Evolutionary conservation across 2,113 vertebrate genomes (phyloP).

Genomic region (Myocastor coypus): DNA sequence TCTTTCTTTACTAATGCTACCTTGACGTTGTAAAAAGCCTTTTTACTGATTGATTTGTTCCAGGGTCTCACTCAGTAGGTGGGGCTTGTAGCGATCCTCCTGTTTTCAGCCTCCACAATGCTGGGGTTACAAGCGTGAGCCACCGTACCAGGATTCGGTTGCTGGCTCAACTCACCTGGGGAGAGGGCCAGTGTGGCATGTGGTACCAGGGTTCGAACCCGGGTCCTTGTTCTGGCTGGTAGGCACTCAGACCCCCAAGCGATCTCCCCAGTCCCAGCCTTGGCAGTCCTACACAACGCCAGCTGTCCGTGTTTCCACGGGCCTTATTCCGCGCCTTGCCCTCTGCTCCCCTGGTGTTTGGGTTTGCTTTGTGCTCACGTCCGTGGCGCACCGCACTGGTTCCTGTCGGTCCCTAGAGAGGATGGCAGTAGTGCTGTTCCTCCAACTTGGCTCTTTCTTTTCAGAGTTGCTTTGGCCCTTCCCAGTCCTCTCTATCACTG

Average conservation of each 20-base stretch:
- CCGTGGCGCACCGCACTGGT: background rate
- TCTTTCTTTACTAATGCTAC: background rate
- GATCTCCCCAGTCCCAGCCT: background rate
- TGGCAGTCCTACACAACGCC: background rate
- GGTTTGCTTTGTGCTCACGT: background rate
- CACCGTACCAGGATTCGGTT: too few species aligned
- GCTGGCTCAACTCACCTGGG: too few species aligned
- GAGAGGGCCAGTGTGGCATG: too few species aligned
- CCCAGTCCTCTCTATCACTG: background rate
- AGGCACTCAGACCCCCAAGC: too few species aligned
- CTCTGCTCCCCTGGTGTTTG: background rate
- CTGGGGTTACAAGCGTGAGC: too few species aligned
- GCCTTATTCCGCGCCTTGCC: background rate
- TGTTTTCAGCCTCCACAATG: too few species aligned
- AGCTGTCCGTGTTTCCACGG: background rate
- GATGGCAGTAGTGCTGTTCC: background rate
- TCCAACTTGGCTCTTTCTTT: background rate
- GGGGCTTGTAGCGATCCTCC: too few species aligned
- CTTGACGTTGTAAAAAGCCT: too few species aligned
- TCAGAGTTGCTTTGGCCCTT: background rate
- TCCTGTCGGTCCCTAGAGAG: background rate
- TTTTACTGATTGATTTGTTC: too few species aligned
- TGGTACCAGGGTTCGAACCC: too few species aligned
- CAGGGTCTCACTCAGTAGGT: too few species aligned
- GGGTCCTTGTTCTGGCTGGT: too few species aligned